A percentile compares a stretch with the other conserved stretches of the same genome.
Conservation (phyloP, 1,140 invertebrate species). For the Drosophila carrolli region DNA sequence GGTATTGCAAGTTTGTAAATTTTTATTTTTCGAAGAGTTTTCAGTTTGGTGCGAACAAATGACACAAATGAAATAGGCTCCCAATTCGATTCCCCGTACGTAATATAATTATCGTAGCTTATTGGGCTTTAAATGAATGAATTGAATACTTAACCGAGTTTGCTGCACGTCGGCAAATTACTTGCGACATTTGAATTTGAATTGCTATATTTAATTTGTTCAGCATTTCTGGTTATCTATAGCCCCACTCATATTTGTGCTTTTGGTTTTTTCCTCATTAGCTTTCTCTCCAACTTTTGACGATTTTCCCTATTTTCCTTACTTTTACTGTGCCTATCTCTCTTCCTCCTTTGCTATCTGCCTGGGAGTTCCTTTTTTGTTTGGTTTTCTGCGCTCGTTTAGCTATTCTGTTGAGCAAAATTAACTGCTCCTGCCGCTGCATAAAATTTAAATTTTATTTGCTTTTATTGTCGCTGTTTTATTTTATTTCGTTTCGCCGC, state of each 20-base stretch:
- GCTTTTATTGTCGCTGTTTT: conserved; percentile 47
- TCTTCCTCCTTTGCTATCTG: conserved; percentile 4
- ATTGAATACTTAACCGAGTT: neutral
- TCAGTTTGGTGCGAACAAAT: neutral
- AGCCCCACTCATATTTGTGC: conserved; percentile 13
- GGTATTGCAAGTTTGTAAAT: no score
- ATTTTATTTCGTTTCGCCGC: conserved; percentile 34
- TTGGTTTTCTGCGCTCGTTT: conserved; percentile 13
- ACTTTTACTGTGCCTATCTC: neutral
- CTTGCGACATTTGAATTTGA: conserved; percentile 7
- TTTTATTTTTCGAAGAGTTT: neutral
- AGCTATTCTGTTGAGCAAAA: conserved; percentile 39
- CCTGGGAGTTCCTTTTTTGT: neutral
- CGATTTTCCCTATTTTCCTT: conserved; percentile 1
- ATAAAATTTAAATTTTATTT: conserved; percentile 56
- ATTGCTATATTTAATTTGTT: conserved; percentile 5
- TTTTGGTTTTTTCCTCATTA: conserved; percentile 29
- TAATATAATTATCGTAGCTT: neutral
- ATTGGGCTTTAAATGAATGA: neutral
- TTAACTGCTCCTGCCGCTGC: conserved; percentile 47
- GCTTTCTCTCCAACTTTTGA: conserved; percentile 2
- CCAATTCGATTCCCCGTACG: neutral
- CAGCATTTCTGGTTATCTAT: conserved; percentile 6
- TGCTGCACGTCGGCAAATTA: neutral
- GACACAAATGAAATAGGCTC: conserved; percentile 1